Conservation (phyloP, 1,140 invertebrate species). For the Chelonus insularis region DNA sequence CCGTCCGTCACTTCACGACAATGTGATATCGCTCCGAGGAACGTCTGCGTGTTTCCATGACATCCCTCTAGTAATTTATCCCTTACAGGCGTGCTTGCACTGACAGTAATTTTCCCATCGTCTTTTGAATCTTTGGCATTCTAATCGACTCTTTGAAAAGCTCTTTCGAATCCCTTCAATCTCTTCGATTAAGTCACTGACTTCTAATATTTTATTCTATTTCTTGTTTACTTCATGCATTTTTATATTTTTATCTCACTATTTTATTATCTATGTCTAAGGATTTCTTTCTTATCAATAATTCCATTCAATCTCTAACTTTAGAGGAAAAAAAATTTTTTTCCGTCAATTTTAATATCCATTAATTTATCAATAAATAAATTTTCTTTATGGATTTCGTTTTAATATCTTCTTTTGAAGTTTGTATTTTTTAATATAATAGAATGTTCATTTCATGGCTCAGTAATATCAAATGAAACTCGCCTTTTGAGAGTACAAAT, state of each 20-base stretch:
- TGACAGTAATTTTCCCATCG: neutral
- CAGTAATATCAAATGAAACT: too few relatives aligned
- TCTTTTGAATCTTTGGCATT: neutral
- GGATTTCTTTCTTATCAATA: too few relatives aligned
- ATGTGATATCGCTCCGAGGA: constrained; percentile 8
- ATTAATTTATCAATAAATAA: too few relatives aligned
- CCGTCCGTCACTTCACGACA: neutral
- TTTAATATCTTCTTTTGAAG: too few relatives aligned
- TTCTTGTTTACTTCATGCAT: neutral
- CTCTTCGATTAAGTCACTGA: neutral
- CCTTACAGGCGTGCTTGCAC: constrained; percentile 18
- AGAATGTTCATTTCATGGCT: too few relatives aligned
- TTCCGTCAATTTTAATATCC: too few relatives aligned
- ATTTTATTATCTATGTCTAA: too few relatives aligned
- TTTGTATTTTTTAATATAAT: too few relatives aligned
- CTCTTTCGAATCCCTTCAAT: constrained; percentile 5
- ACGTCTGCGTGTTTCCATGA: constrained; percentile 13
- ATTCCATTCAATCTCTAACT: too few relatives aligned
- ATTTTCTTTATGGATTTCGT: too few relatives aligned
- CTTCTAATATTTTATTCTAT: neutral
- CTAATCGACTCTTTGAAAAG: constrained; percentile 5
- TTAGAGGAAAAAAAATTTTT: too few relatives aligned
- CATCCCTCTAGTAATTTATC: constrained; percentile 14
- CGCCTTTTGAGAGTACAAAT: too few relatives aligned
- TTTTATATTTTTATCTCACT: neutral